phyloP scores from a whole-genome alignment of 2,797 vertebrate species.

The Enteromius treurensis region DNA sequence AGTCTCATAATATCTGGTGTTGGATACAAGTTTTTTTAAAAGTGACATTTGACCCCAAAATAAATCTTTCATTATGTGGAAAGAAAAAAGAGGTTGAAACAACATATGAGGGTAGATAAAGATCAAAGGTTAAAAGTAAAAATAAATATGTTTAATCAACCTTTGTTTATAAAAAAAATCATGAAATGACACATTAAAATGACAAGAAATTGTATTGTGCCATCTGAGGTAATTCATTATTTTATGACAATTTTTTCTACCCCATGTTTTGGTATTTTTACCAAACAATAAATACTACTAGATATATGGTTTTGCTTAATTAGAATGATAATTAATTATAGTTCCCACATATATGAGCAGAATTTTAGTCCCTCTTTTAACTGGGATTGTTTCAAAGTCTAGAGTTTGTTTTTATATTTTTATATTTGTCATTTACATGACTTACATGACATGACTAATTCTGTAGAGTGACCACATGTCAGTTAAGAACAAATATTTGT shows the following conservation, averaged over 20 bases:
- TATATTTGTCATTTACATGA: background rate
- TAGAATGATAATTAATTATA: background rate
- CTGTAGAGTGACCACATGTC: background rate
- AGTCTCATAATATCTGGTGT: no score
- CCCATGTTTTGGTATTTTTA: background rate
- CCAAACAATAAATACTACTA: background rate
- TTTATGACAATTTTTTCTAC: background rate
- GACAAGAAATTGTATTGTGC: background rate
- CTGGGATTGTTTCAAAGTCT: background rate
- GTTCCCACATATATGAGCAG: background rate
- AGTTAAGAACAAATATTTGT: background rate
- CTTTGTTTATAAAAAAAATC: no score
- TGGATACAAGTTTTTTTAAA: no score
- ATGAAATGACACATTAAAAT: background rate
- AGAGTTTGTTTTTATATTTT: background rate
- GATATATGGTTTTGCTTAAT: background rate
- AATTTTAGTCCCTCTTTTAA: background rate
- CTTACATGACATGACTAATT: no score
- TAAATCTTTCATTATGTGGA: background rate
- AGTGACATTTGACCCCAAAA: no score
- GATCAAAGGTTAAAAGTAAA: background rate
- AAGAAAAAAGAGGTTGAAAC: background rate
- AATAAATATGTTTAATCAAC: background rate
- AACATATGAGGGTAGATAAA: background rate
- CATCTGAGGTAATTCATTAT: background rate